Base-by-base conservation (phyloP, 2,888 invertebrate species). In the Tricholauxania praeusta region DNA sequence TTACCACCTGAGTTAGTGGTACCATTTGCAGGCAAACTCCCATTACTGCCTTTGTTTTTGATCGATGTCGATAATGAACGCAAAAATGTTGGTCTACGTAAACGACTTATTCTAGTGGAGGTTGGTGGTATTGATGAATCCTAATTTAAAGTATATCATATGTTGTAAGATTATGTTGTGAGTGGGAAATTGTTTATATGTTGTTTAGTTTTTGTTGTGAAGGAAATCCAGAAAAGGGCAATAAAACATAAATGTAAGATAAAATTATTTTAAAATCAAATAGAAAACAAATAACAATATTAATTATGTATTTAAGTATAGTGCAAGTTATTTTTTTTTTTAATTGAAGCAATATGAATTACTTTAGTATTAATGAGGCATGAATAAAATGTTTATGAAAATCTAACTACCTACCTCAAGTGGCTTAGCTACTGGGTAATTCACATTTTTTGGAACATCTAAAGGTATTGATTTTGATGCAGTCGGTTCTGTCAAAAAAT, bases 381-480 rank as follows among this genome's bases (percentile, higher is more conserved):
- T 39, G 39, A 10, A 39, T 10, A 7, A 39, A 39, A 39, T 39
- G 5, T 39, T 39, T 10, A 39, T 10, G n/a, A 47, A 59, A 28
- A 28, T 28, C 12, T 64, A 63, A 64, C 55, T 72, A 84, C 85
- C 85, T 88, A 95, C 95, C 90, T 95, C 94, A 57, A 96, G 88
- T 1, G 96, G 94, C 87, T 93, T 95, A 59, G 94, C 95, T 55
- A 94, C 91, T 0, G 93, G 93, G 84, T 93, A 93, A 84, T 93
- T 60, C 75, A 49, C 15, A 71, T 80, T 0, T 60, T 52, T 15
- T 63, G 52, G 70, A 78, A 72, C 55, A 65, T 79, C 83, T 8
- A 79, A 73, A 3, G 77, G 75, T 32, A 72, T 22, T 78, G 78
- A 74, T 39, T 68, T 78, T 76, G 4, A 70, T 8, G 71, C 15